These are phyloP conservation scores for Parazoanthus swiftii DNA, from an alignment of 92 coral and sea anemone species.

Conservation along the genomic window DNA sequence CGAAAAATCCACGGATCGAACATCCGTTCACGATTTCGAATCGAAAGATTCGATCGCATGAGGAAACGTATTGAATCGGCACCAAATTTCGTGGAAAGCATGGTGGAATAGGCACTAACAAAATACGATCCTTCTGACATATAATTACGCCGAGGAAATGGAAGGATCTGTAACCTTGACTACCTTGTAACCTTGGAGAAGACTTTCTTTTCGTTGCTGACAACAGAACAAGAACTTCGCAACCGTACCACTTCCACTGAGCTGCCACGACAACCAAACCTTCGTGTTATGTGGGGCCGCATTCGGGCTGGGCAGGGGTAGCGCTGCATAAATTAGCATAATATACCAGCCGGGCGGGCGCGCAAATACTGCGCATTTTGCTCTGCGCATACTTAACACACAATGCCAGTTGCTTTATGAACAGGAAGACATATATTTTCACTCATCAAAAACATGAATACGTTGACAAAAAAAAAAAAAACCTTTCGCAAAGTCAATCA, in stretches of 20 bases:
- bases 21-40: slow-evolving; percentile 1
- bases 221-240: slow-evolving; percentile 98
- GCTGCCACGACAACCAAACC: slow-evolving; percentile 82
- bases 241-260: slow-evolving; percentile 66
- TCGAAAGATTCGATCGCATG: slow-evolving; percentile 22
- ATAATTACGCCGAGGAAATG: slow-evolving; percentile 91
- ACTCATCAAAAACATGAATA: too few species aligned
- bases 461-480: not conserved
- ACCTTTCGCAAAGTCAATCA: too few species aligned
- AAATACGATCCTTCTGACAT: slow-evolving; percentile 74
- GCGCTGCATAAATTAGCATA: slow-evolving; percentile 20
- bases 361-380: too few species aligned
- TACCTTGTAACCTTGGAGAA: slow-evolving; percentile 99
- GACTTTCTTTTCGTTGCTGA: slow-evolving; percentile 97
- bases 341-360: too few species aligned
- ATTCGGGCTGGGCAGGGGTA: not conserved
- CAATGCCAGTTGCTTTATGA: too few species aligned
- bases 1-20: slow-evolving; percentile 42
- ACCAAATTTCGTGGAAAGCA: slow-evolving; percentile 33
- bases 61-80: slow-evolving; percentile 39
- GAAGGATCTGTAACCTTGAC: slow-evolving; percentile 99
- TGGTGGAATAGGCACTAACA: slow-evolving; percentile 46
- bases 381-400: too few species aligned
- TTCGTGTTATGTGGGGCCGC: slow-evolving; percentile 39
- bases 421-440: too few species aligned